A percentile compares a stretch with the other conserved stretches of the same genome.
phyloP scores from a whole-genome alignment of 2,797 vertebrate species.

The Tapirus indicus region DNA sequence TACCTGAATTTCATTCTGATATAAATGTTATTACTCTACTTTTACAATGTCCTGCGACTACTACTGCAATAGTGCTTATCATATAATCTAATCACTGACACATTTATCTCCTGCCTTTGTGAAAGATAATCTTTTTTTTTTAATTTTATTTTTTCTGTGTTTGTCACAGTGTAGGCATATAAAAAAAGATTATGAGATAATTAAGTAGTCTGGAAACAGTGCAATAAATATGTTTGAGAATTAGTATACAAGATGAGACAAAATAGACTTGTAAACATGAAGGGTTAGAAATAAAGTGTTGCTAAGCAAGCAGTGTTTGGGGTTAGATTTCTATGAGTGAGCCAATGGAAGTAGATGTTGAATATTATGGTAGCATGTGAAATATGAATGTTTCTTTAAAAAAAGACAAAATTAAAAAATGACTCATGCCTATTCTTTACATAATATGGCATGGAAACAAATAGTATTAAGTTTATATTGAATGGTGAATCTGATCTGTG shows the following conservation, averaged over 20 bases:
- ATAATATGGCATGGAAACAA: neutral
- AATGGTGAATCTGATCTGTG: neutral
- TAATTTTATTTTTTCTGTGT: neutral
- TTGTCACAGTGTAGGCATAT: neutral
- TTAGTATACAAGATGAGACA: neutral
- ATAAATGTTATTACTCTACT: neutral
- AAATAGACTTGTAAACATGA: neutral
- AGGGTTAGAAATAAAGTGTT: neutral
- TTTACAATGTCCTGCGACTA: neutral
- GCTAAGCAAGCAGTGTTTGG: neutral
- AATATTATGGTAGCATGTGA: neutral
- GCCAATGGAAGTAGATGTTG: neutral
- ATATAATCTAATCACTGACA: neutral
- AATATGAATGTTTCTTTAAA: neutral
- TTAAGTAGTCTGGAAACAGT: neutral
- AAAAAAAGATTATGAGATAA: neutral
- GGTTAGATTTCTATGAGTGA: neutral
- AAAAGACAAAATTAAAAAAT: neutral
- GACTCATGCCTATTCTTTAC: neutral
- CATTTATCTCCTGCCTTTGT: neutral
- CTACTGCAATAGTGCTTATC: neutral
- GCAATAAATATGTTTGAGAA: neutral
- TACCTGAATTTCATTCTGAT: neutral
- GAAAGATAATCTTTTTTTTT: neutral
- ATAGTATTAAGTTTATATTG: neutral